These are phyloP conservation scores for Diarsia rubi DNA, from an alignment of 2,888 invertebrate species.

Conservation along the genomic window DNA sequence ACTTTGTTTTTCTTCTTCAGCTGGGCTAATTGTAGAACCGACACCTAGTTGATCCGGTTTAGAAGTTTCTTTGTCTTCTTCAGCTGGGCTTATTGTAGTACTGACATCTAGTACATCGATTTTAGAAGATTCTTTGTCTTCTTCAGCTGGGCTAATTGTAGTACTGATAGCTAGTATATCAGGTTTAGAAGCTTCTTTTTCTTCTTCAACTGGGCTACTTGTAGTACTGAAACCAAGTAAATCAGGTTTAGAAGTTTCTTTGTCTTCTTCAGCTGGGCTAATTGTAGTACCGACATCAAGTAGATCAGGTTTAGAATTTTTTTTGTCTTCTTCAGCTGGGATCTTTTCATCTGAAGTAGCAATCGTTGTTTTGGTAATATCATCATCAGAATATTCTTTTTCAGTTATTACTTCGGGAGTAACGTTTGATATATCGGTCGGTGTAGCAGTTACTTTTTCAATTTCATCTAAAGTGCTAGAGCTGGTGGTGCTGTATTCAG, in stretches of 20 bases:
- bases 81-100: conserved; percentile 30
- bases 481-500: conserved; percentile 47
- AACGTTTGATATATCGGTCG: conserved; percentile 20
- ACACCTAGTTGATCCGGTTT: conserved; percentile 46
- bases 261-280: conserved; percentile 51
- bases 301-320: conserved; percentile 12
- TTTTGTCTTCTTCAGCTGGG: conserved; percentile 57
- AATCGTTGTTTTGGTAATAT: conserved; percentile 62
- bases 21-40: conserved; percentile 13
- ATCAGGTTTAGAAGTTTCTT: conserved; percentile 23
- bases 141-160: conserved; percentile 61
- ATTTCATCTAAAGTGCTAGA: conserved; percentile 37
- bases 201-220: conserved; percentile 49
- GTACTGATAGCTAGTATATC: conserved; percentile 23
- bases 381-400: conserved; percentile 49
- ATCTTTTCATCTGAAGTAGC: conserved; percentile 63
- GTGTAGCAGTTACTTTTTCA: conserved; percentile 36
- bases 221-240: not conserved
- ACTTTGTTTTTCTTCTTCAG: conserved; percentile 53
- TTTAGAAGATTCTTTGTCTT: conserved; percentile 45
- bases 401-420: conserved; percentile 43
- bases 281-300: not conserved
- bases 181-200: conserved; percentile 43
- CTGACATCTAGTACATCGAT: conserved; percentile 17
- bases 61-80: conserved; percentile 42